Evolutionary conservation across 2,113 vertebrate genomes (phyloP), one percentile per base, ranked within the genome.

Genomic region (Plecotus auritus): DNA sequence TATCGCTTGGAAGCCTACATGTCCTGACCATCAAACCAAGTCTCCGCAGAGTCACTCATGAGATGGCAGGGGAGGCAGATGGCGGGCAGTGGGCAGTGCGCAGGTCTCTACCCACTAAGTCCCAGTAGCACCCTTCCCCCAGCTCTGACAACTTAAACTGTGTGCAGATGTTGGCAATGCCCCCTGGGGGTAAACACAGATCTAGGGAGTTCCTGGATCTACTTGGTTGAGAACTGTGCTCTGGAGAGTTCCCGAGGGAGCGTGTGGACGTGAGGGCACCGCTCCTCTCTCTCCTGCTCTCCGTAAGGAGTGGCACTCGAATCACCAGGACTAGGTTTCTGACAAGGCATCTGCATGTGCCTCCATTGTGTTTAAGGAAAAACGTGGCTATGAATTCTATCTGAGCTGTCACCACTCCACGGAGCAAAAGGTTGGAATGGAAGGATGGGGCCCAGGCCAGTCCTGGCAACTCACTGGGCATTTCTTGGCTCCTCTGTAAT

Each of bases 201-300:
- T 28, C 51, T 22, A n/a, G 10, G 18, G 9, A 37, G 49, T 56
- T 37, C 42, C 22, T 1, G 4, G 20, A 26, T 69, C 61, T 17
- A 61, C 47, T 22, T 2, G 23, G 30, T 1, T 7, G 17, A 81
- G 51, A 74, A 35, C 7, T 12, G 7, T 45, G 3, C n/a, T n/a
- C 12, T 40, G 14, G 45, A 35, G 61, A 67, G 54, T 30, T 47
- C 85, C 86, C 16, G 32, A 4, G 23, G 37, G 22, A 9, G 54
- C 12, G 2, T 0, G 18, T 35, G n/a, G 40, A 7, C 4, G 1
- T 0, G 18, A 40, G 40, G 40, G 4, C n/a, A 7, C 1, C 0
- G 32, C 7, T 23, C 54, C 47, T 5, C 1, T 32, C 2, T 4
- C 28, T n/a, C 51, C 5, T 16, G 0, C 54, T n/a, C 3, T n/a